These are phyloP conservation scores for Trachymyrmex cornetzi DNA, from an alignment of 1,140 invertebrate species.

Conservation along the genomic window DNA sequence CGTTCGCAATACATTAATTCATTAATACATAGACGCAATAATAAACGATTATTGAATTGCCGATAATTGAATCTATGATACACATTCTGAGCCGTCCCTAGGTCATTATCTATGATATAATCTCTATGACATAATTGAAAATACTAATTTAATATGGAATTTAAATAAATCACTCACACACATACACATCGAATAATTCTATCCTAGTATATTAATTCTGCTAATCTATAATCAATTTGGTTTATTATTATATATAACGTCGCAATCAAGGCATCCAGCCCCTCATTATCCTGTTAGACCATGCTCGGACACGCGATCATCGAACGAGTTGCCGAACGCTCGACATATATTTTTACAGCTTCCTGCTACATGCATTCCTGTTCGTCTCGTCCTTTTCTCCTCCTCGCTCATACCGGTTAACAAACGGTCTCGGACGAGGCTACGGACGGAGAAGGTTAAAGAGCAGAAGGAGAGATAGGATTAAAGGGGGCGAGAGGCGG, in stretches of 20 bases:
- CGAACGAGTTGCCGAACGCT: neutral
- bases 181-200: neutral
- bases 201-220: neutral
- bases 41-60: neutral
- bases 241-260: neutral
- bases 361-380: slow-evolving; percentile 67
- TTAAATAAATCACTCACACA: neutral
- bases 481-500: neutral
- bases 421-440: slow-evolving; percentile 61
- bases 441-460: slow-evolving; percentile 48
- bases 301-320: slow-evolving; percentile 37
- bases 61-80: neutral
- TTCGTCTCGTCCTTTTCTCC: slow-evolving; percentile 40
- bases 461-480: slow-evolving; percentile 13
- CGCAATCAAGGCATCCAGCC: neutral
- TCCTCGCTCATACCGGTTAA: slow-evolving; percentile 59
- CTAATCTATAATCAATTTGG: neutral
- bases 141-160: neutral
- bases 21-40: no score
- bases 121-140: no score
- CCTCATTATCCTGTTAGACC: slow-evolving; percentile 22
- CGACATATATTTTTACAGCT: slow-evolving; percentile 71
- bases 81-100: no score
- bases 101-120: no score
- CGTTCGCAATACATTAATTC: neutral